phyloP scores from a whole-genome alignment of 64 coral and sea anemone genomes.

The Porites lutea region DNA sequence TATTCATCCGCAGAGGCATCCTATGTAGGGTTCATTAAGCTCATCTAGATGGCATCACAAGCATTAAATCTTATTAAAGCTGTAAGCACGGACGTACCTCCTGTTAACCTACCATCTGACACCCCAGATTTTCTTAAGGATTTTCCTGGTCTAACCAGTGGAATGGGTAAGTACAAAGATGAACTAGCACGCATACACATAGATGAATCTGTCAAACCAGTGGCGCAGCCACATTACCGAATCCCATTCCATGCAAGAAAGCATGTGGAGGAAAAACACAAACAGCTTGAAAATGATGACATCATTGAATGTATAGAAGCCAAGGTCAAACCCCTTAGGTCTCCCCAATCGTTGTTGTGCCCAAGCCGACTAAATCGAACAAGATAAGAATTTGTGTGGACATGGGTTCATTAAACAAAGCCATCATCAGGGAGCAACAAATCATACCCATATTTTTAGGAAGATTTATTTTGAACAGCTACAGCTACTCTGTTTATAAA shows the following conservation, averaged over 20 bases:
- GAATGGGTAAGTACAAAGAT: slow-evolving; percentile 71
- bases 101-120: slow-evolving; percentile 43
- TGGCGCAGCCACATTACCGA: slow-evolving; percentile 60
- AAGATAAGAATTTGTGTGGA: slow-evolving; percentile 72
- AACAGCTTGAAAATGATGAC: slow-evolving; percentile 54
- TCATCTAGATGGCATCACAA: slow-evolving; percentile 57
- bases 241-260: slow-evolving; percentile 64
- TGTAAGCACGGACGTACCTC: slow-evolving; percentile 47
- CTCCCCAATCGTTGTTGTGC: slow-evolving; percentile 65
- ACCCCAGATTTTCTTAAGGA: slow-evolving; percentile 59
- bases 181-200: slow-evolving; percentile 74
- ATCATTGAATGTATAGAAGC: slow-evolving; percentile 58
- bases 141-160: slow-evolving; percentile 61
- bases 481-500: no score
- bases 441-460: slow-evolving; percentile 19
- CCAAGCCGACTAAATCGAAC: slow-evolving; percentile 58
- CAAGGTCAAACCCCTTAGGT: slow-evolving; percentile 73
- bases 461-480: no score
- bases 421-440: slow-evolving; percentile 59
- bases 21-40: slow-evolving; percentile 57
- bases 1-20: slow-evolving; percentile 47
- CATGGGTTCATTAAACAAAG: slow-evolving; percentile 36
- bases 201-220: slow-evolving; percentile 73
- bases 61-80: slow-evolving; percentile 72
- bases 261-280: slow-evolving; percentile 55